These are phyloP conservation scores for Stenotaenia linearis DNA, from an alignment of 2,888 invertebrate genomes.

Conservation along the genomic window DNA sequence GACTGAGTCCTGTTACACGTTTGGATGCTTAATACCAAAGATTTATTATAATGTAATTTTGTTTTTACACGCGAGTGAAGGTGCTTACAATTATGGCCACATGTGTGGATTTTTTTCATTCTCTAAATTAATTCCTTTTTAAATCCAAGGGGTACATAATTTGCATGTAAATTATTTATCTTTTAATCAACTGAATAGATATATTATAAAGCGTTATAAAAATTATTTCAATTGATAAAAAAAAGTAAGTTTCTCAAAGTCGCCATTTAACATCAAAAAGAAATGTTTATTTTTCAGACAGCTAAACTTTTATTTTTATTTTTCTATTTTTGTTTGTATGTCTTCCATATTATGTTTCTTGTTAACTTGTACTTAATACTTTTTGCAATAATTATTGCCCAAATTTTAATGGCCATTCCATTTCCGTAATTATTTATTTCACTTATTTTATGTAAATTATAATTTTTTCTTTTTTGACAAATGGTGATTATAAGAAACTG, in stretches of 20 bases:
- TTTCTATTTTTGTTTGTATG: background rate
- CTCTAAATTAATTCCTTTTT: background rate
- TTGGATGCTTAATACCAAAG: conserved; percentile 8
- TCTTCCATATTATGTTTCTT: background rate
- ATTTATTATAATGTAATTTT: background rate
- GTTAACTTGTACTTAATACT: background rate
- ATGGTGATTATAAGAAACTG: background rate
- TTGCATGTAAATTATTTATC: conserved; percentile 9
- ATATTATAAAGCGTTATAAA: background rate
- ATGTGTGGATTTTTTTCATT: background rate
- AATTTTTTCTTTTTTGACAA: background rate
- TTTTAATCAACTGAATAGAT: background rate
- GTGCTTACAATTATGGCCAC: background rate
- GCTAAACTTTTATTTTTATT: background rate
- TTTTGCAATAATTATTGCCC: background rate
- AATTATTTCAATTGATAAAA: background rate
- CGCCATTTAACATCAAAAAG: background rate
- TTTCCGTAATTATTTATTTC: background rate
- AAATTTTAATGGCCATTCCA: conserved; percentile 22
- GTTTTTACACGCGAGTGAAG: background rate
- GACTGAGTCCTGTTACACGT: background rate
- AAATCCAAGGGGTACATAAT: background rate
- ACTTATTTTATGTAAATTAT: too few relatives aligned
- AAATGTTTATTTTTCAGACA: background rate
- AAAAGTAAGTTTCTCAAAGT: background rate